These are phyloP conservation scores for Salvator merianae DNA, from an alignment of 2,113 vertebrate species.

Conservation along the genomic window DNA sequence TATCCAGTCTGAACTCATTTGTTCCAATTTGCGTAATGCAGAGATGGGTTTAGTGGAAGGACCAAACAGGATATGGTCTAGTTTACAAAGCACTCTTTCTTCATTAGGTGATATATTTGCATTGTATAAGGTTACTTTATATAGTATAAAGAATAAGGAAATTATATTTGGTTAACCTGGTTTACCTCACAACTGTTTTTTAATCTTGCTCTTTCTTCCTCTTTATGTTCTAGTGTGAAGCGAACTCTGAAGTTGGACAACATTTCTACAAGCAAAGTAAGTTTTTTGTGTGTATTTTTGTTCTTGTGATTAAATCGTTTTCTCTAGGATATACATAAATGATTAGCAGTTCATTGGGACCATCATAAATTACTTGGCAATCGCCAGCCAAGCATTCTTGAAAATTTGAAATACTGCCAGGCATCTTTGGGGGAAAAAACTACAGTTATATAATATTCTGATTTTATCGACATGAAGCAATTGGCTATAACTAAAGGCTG, in stretches of 20 bases:
- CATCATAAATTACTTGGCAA: slow-evolving; percentile 30
- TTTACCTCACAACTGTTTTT: no score
- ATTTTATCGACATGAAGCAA: slow-evolving; percentile 39
- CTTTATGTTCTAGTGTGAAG: slow-evolving; percentile 77
- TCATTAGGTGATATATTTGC: slow-evolving; percentile 30
- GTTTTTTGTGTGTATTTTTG: slow-evolving; percentile 54
- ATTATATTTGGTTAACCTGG: slow-evolving; percentile 21
- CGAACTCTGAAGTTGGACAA: slow-evolving; percentile 74
- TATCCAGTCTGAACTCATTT: slow-evolving; percentile 39
- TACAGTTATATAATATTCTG: slow-evolving; percentile 52
- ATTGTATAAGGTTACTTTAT: slow-evolving; percentile 29
- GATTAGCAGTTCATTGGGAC: slow-evolving; percentile 23
- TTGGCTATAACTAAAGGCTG: slow-evolving; percentile 43
- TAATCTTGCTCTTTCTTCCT: slow-evolving; percentile 45
- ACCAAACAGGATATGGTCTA: background rate
- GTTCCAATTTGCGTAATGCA: slow-evolving; percentile 15
- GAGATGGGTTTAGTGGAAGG: slow-evolving; percentile 34
- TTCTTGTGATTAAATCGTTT: background rate
- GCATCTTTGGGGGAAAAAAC: slow-evolving; percentile 46
- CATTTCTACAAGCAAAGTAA: slow-evolving; percentile 68
- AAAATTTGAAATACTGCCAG: slow-evolving; percentile 30
- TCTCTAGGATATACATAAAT: background rate
- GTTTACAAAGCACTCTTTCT: background rate
- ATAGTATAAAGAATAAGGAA: slow-evolving; percentile 14
- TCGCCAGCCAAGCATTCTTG: slow-evolving; percentile 12